These are phyloP conservation scores for Drepanosiphum platanoidis DNA, from an alignment of 2,888 invertebrate species.

Conservation along the genomic window DNA sequence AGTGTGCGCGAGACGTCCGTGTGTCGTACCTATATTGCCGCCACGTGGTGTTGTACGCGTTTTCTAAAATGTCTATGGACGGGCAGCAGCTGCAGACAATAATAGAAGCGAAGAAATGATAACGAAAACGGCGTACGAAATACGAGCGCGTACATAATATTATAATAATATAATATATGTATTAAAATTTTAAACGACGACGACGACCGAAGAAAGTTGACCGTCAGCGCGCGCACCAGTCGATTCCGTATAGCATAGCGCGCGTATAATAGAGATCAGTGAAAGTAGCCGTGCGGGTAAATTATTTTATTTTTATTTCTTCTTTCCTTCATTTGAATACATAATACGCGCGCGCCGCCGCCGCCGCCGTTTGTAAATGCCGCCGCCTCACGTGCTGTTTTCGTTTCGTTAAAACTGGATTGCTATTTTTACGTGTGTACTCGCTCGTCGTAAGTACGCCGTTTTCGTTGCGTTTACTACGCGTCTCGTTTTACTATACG, in stretches of 20 bases:
- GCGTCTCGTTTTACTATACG: background rate
- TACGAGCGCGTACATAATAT: background rate
- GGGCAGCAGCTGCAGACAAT: background rate
- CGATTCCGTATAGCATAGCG: background rate
- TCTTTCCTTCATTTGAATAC: slow-evolving; percentile 19
- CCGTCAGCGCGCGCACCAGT: background rate
- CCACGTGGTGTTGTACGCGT: background rate
- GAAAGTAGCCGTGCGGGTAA: slow-evolving; percentile 43
- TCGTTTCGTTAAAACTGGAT: slow-evolving; percentile 13
- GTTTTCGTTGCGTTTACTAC: background rate
- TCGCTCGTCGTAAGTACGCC: background rate
- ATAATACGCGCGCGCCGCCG: too few relatives aligned
- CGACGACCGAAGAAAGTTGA: slow-evolving; percentile 45
- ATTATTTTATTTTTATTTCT: slow-evolving; percentile 11
- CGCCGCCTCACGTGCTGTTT: background rate
- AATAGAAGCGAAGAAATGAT: too few relatives aligned
- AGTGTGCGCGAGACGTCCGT: too few relatives aligned
- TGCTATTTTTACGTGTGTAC: background rate
- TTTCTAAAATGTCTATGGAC: background rate
- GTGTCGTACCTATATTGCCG: too few relatives aligned
- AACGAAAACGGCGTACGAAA: background rate
- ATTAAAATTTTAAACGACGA: background rate
- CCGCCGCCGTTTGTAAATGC: background rate
- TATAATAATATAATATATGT: background rate
- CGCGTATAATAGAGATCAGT: slow-evolving; percentile 59